Conservation (phyloP, 2,797 vertebrate species). For the Anniella stebbinsi region DNA sequence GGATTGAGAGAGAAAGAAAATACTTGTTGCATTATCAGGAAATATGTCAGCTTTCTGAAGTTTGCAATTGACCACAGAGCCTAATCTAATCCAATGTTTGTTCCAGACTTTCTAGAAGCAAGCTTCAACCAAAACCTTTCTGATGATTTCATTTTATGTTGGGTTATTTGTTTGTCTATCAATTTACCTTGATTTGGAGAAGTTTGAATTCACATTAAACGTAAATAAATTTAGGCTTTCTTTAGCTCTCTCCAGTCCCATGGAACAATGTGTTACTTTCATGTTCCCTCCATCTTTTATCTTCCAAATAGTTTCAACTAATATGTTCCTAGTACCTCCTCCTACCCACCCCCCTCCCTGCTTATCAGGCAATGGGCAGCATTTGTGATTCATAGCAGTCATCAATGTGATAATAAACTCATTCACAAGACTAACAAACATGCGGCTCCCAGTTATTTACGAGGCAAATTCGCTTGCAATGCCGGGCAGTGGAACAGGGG, state of each 20-base stretch:
- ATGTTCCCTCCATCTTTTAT: constrained; percentile 82
- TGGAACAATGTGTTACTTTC: constrained; percentile 81
- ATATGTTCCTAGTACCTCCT: constrained; percentile 79
- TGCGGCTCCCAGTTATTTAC: constrained; percentile 94
- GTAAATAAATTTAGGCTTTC: constrained; percentile 22
- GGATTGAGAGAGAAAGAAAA: not conserved
- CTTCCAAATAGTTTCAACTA: constrained; percentile 85
- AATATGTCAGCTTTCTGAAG: constrained; percentile 5
- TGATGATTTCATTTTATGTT: constrained; percentile 38
- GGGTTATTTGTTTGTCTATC: constrained; percentile 41
- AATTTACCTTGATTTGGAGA: not conserved
- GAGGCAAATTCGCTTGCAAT: constrained; percentile 88
- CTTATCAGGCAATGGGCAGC: constrained; percentile 94
- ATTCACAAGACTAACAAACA: constrained; percentile 97
- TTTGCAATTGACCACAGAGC: constrained; percentile 28
- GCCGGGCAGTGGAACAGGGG: constrained; percentile 85
- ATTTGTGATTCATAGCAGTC: constrained; percentile 99
- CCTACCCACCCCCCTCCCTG: constrained; percentile 67
- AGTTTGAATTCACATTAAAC: not conserved
- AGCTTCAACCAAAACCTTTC: constrained; percentile 16
- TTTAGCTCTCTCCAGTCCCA: constrained; percentile 54
- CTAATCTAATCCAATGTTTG: not conserved
- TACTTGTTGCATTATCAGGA: constrained; percentile 67
- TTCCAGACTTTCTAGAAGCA: constrained; percentile 18
- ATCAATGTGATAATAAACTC: constrained; percentile 99